A percentile compares a stretch with the other conserved stretches of the same genome.
Evolutionary conservation across 2,113 vertebrate genomes (phyloP).

Genomic region (Seriola rivoliana): DNA sequence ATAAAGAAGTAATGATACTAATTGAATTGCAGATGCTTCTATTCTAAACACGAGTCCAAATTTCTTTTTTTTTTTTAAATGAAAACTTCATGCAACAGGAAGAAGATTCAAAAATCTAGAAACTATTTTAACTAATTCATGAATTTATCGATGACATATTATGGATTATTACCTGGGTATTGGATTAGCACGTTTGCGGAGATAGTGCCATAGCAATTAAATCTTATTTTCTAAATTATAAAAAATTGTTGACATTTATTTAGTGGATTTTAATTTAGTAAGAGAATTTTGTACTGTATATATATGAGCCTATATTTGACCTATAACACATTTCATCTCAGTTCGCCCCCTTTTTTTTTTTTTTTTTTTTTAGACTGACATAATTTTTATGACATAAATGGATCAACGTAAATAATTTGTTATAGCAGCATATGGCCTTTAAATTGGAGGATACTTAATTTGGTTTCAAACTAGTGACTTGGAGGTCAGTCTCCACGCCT

Average conservation of each 20-base stretch:
- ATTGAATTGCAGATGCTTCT: constrained; percentile 74
- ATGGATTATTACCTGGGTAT: background rate
- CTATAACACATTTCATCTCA: background rate
- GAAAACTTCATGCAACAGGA: background rate
- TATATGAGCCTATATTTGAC: too few relatives aligned
- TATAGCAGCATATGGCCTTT: constrained; percentile 44
- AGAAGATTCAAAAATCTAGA: background rate
- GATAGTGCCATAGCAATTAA: background rate
- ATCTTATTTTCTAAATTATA: background rate
- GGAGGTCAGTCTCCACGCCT: constrained; percentile 51
- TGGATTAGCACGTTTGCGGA: background rate
- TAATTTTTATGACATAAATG: constrained; percentile 31
- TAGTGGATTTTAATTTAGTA: background rate
- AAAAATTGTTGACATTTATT: background rate
- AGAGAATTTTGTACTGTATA: too few relatives aligned
- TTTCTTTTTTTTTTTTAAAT: background rate
- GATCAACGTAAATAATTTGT: constrained; percentile 42
- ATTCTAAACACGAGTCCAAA: constrained; percentile 51
- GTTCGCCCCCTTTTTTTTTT: background rate
- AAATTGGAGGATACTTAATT: constrained; percentile 25
- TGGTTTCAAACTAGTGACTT: constrained; percentile 21
- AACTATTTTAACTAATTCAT: background rate
- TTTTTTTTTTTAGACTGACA: background rate
- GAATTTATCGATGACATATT: background rate
- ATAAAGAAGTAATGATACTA: constrained; percentile 85